Conservation (phyloP, 1,140 invertebrate species). For the Drosophila chauvacae region DNA sequence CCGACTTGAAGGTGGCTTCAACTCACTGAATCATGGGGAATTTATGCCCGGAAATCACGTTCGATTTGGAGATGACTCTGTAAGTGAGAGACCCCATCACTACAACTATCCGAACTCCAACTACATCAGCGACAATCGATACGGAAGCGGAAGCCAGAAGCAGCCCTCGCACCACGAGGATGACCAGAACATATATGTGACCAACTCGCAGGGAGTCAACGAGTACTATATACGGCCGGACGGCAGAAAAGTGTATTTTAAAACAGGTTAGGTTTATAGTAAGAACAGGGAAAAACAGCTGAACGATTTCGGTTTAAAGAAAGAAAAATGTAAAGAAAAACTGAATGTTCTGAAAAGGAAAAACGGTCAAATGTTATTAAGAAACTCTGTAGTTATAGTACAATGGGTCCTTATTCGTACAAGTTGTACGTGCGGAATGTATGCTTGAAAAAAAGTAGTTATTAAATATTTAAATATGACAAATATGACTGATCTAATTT, state of each 20-base stretch:
- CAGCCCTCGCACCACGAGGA: conserved; percentile 63
- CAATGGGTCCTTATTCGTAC: neutral
- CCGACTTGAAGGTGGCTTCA: conserved; percentile 45
- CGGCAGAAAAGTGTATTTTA: conserved; percentile 76
- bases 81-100: conserved; percentile 14
- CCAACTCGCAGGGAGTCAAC: conserved; percentile 75
- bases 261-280: conserved; percentile 22
- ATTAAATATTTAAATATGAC: neutral
- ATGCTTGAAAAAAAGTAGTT: too few relatives aligned
- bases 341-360: neutral
- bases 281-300: neutral
- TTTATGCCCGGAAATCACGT: conserved; percentile 58
- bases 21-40: conserved; percentile 57
- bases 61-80: conserved; percentile 32
- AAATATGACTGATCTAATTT: conserved; percentile 16
- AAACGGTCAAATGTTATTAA: neutral
- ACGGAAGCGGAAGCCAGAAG: conserved; percentile 59
- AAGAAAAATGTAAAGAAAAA: neutral
- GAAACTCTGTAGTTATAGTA: neutral
- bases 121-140: conserved; percentile 71
- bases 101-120: conserved; percentile 70
- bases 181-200: conserved; percentile 81
- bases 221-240: conserved; percentile 80
- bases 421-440: neutral
- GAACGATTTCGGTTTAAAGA: neutral